These are phyloP conservation scores for Dryomyza anilis DNA, from an alignment of 2,888 invertebrate species.

Conservation along the genomic window DNA sequence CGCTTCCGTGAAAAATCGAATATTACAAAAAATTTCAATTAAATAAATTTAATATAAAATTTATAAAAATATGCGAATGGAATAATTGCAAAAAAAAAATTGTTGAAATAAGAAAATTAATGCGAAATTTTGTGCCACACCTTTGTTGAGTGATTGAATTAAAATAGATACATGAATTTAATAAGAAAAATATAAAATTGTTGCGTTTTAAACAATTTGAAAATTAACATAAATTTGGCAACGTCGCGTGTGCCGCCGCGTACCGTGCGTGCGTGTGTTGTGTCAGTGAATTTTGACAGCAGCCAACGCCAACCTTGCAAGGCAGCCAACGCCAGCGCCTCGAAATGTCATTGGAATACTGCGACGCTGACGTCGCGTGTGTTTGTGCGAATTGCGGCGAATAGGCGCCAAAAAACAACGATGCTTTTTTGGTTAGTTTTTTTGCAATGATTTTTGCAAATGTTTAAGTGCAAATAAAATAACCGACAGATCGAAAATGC, in stretches of 20 bases:
- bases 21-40: conserved; percentile 23
- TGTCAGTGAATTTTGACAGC: not conserved
- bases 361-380: not conserved
- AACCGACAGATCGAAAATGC: not conserved
- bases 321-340: not conserved
- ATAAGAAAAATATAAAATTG: too few relatives aligned
- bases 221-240: too few relatives aligned
- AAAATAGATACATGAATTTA: too few relatives aligned
- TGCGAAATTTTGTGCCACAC: too few relatives aligned
- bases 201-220: too few relatives aligned
- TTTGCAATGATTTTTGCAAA: too few relatives aligned
- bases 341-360: not conserved
- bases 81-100: not conserved
- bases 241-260: not conserved
- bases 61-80: conserved; percentile 5
- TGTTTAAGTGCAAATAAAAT: not conserved
- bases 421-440: too few relatives aligned
- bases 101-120: too few relatives aligned
- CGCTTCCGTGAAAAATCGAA: conserved; percentile 21
- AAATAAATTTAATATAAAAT: conserved; percentile 18
- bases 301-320: not conserved
- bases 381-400: not conserved
- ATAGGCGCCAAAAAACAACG: not conserved
- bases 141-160: too few relatives aligned
- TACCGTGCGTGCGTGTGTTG: not conserved